Base-by-base conservation (phyloP, 2,888 invertebrate species). In the Melinopterus prodromus region DNA sequence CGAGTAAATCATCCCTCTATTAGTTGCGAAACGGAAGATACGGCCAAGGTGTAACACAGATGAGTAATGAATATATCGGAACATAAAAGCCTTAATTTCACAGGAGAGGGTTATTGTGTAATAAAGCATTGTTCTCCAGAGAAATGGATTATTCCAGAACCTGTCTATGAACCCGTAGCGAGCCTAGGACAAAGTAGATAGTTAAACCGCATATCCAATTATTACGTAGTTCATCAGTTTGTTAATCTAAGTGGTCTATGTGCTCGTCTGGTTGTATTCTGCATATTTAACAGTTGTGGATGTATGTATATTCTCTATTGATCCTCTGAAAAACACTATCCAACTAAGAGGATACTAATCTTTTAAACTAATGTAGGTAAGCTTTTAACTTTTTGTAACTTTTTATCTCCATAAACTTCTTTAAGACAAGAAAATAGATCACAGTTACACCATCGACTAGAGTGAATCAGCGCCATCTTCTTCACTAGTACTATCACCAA, bases 91-190 rank as follows among this genome's bases (percentile, higher is more conserved):
- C 88, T 88, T 88, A 89, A 88, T 89, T 89, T 88, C 87, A 85
- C 87, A 87, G 86, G 86, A 87, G 86, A 87, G 88, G 88, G 88
- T 88, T 88, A 88, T 88, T 88, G 88, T 88, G 88, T 88, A 88
- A 88, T 89, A 89, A 89, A 88, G 88, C 88, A 89, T 89, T 89
- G 88, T 89, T 88, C 89, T 89, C 89, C 84, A 83, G 88, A 89
- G 88, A 86, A 88, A 88, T 86, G 87, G 88, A 88, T 86, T 86
- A 86, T 86, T 85, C 86, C 84, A 53, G 53, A 85, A 86, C 86
- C 86, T 87, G 85, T 86, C 86, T 86, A 86, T 86, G 85, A 84
- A 84, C 83, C 78, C 75, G 78, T 16, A 69, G 84, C 82, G 81
- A 79, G 82, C 84, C 83, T 84, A 84, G 83, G 84, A 84, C 84